Percentiles rank a stretch among this genome's conserved stretches.
Evolutionary conservation across 2,113 vertebrate genomes (phyloP).

Genomic region (Taxidea taxus): DNA sequence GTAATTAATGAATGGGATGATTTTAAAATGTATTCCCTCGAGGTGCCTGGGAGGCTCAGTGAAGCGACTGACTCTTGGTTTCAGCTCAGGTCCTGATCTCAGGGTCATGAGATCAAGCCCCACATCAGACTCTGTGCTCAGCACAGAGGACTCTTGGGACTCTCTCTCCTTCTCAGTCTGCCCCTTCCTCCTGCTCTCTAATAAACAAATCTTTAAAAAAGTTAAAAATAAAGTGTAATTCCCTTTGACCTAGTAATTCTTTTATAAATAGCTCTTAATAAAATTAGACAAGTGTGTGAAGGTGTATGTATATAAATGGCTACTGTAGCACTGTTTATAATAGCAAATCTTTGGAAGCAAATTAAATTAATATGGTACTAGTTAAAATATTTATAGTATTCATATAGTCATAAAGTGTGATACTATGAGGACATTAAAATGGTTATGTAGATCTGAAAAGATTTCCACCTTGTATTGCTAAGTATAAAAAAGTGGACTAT

Average conservation of each 20-base stretch:
- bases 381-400: conserved; percentile 12
- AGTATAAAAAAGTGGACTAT: neutral
- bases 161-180: neutral
- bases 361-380: neutral
- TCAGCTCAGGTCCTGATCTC: neutral
- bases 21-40: neutral
- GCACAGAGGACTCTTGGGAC: neutral
- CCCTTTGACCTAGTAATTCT: conserved; percentile 34
- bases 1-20: neutral
- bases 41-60: neutral
- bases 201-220: neutral
- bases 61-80: neutral
- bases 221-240: neutral
- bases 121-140: neutral
- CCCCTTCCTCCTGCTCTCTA: neutral
- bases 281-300: conserved; percentile 27
- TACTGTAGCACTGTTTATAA: conserved; percentile 18
- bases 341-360: conserved; percentile 32
- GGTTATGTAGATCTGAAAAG: neutral
- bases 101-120: neutral
- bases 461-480: neutral
- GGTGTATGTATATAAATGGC: neutral
- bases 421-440: neutral
- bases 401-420: conserved; percentile 31
- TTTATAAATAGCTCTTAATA: conserved; percentile 5